Conservation (phyloP, 2,797 vertebrate species). For the Etheostoma nigrum region DNA sequence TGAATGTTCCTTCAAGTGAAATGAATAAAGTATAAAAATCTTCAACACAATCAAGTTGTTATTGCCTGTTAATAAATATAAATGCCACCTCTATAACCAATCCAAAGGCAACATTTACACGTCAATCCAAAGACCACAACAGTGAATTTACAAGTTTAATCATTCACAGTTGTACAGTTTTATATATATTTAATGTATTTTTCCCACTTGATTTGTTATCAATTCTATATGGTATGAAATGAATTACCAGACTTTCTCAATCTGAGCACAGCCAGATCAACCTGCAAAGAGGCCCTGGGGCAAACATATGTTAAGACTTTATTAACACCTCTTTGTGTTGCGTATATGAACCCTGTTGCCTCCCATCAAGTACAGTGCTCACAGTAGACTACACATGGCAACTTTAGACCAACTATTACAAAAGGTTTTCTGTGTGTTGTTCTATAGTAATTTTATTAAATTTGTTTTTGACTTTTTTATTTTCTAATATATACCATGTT, state of each 20-base stretch:
- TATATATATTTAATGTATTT: neutral
- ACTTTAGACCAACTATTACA: neutral
- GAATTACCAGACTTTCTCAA: neutral
- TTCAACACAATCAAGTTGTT: neutral
- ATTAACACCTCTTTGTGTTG: conserved; percentile 12
- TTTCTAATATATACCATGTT: neutral
- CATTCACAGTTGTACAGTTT: neutral
- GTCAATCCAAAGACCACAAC: neutral
- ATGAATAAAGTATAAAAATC: neutral
- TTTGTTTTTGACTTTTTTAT: neutral
- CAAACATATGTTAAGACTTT: neutral
- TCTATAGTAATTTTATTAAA: neutral
- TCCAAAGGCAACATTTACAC: too few relatives aligned
- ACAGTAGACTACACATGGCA: neutral
- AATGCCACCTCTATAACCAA: neutral
- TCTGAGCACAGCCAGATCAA: conserved; percentile 3
- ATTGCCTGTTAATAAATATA: neutral
- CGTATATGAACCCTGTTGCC: neutral
- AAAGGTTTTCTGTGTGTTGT: neutral
- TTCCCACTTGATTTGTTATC: neutral
- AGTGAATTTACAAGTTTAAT: neutral
- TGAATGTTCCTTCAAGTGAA: neutral
- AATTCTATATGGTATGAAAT: neutral
- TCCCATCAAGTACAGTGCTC: neutral
- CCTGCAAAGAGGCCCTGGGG: neutral